Base-by-base conservation (phyloP, 2,888 invertebrate genomes). In the Acanthacorydalis orientalis region DNA sequence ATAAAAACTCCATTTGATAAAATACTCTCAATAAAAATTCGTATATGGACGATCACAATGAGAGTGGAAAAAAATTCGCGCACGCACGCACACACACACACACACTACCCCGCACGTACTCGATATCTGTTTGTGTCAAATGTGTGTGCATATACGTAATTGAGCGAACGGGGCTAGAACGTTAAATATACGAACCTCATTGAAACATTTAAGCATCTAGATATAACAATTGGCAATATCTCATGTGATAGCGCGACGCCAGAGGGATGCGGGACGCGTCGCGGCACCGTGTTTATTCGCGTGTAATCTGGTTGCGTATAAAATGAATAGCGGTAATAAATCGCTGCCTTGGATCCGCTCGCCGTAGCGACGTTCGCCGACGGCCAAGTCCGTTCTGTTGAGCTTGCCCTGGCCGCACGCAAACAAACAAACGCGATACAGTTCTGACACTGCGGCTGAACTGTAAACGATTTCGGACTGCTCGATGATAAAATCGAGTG, bases 321-420 rank as follows among this genome's bases (percentile, higher is more conserved):
- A 47, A 47, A 47, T 47, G 47, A 47, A 47, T 47, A 47, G 47
- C 47, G 23, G 47, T 47, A 47, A 47, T 47, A 47, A 47, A 47
- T 47, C 47, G 47, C 31, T 43, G 47, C 43, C 33, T 31, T 31
- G 42, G 14, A 37, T 31, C 31, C 32, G 40, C 23, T 15, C 16
- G 42, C 42, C n/a, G 37, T 23, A 23, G 23, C 23, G 23, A 23
- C 39, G 39, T 15, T 38, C 39, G 39, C 39, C 15, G 15, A 12
- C 39, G 39, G 12, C 39, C 10, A 15, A 12, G n/a, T 38, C 39
- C 14, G 12, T 15, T 38, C 39, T 38, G 14, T 9, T 15, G 14
- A 9, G 39, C 12, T 38, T 8, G 8, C 39, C 39, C 39, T 38
- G 14, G 2, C 39, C 38, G 15, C 11, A 38, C 39, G 15, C 10